phyloP scores from a whole-genome alignment of 2,113 vertebrate genomes.

The Addax nasomaculatus region DNA sequence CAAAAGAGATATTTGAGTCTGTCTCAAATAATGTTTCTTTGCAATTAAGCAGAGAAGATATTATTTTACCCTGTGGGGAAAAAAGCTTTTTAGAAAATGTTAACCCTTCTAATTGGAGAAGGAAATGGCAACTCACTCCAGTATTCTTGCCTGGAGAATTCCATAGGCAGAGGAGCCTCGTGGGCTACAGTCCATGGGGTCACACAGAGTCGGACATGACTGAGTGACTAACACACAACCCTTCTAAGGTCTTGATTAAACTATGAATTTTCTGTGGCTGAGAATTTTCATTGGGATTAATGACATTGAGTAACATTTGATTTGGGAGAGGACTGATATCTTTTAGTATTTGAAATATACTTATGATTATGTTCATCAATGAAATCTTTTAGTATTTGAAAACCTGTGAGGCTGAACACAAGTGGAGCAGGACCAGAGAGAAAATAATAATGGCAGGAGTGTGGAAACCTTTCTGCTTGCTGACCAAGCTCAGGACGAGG shows the following conservation, averaged over 20 bases:
- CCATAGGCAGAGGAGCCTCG: not conserved
- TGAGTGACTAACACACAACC: not conserved
- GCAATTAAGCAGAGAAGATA: constrained; percentile 25
- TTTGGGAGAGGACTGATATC: not conserved
- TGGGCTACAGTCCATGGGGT: not conserved
- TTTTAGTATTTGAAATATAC: not conserved
- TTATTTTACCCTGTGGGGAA: not conserved
- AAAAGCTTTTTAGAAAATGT: constrained; percentile 25
- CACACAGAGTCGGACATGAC: not conserved
- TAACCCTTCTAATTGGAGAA: not conserved
- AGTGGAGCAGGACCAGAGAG: not conserved
- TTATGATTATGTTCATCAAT: not conserved
- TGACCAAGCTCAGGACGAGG: not conserved
- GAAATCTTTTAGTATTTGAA: not conserved
- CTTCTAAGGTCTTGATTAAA: not conserved
- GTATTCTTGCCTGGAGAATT: not conserved
- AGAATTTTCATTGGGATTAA: not conserved
- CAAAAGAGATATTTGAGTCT: not conserved
- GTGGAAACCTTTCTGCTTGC: not conserved
- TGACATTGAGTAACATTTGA: not conserved
- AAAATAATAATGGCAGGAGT: not conserved
- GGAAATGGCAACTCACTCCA: not conserved
- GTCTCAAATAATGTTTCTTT: constrained; percentile 24
- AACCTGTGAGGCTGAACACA: not conserved
- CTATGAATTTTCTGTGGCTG: not conserved